A percentile compares a stretch with the other conserved stretches of the same genome.
These are phyloP conservation scores for Zophobas atratus DNA, from an alignment of 1,140 invertebrate species.

Conservation along the genomic window DNA sequence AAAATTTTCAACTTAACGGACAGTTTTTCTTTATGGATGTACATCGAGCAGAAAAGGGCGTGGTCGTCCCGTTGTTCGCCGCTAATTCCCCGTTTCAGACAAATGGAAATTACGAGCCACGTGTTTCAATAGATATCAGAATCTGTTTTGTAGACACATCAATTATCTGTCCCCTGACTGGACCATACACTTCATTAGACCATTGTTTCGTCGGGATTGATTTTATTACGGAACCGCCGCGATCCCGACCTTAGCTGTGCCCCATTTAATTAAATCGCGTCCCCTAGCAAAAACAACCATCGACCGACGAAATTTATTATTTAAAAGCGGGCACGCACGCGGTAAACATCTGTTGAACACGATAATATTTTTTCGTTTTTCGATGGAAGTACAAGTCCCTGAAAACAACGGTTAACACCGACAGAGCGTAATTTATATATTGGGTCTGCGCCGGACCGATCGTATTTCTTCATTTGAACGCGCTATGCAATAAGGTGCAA, in stretches of 20 bases:
- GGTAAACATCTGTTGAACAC: constrained; percentile 45
- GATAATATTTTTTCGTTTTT: constrained; percentile 29
- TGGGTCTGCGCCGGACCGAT: constrained; percentile 7
- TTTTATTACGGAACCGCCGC: constrained; percentile 32
- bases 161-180: constrained; percentile 41
- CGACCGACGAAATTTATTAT: constrained; percentile 20
- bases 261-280: constrained; percentile 17
- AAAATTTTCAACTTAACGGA: constrained; percentile 12
- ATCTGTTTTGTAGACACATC: constrained; percentile 47
- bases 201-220: constrained; percentile 45
- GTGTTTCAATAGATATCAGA: constrained; percentile 45
- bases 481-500: constrained; percentile 35
- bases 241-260: constrained; percentile 29
- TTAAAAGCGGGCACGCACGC: neutral
- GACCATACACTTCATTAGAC: constrained; percentile 37
- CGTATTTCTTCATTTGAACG: constrained; percentile 35
- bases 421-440: constrained; percentile 19
- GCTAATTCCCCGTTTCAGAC: constrained; percentile 23
- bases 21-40: constrained; percentile 6
- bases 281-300: neutral
- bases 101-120: constrained; percentile 42
- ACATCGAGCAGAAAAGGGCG: neutral
- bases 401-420: constrained; percentile 6
- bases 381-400: neutral
- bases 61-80: neutral